Evolutionary conservation across 2,888 invertebrate species (phyloP).

Genomic region (Dermolepida albohirtum): DNA sequence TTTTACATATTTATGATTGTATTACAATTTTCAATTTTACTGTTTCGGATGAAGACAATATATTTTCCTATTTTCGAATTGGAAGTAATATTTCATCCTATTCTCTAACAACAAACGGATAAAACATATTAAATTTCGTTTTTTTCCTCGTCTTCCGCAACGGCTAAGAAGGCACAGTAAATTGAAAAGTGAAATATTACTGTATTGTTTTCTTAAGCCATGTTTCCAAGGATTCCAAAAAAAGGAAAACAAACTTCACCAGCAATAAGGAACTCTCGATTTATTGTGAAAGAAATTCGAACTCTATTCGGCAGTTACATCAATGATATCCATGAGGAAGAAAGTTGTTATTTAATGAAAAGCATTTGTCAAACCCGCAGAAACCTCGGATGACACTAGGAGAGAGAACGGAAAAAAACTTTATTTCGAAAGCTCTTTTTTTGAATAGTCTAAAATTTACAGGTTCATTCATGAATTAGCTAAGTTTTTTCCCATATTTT

Average conservation of each 20-base stretch:
- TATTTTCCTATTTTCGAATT: neutral
- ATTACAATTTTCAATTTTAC: neutral
- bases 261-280: conserved; percentile 26
- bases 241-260: conserved; percentile 24
- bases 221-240: conserved; percentile 12
- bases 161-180: conserved; percentile 12
- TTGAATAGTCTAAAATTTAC: conserved; percentile 12
- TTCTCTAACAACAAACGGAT: conserved; percentile 16
- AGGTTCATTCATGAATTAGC: conserved; percentile 21
- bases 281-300: conserved; percentile 8
- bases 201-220: conserved; percentile 29
- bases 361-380: conserved; percentile 15
- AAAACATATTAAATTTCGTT: conserved; percentile 26
- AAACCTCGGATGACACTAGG: conserved; percentile 17
- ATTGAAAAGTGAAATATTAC: conserved; percentile 37
- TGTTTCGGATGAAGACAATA: neutral
- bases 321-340: conserved; percentile 12
- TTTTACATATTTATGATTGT: no score
- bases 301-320: neutral
- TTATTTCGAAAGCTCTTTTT: conserved; percentile 8
- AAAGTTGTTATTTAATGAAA: conserved; percentile 27
- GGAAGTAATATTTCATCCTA: conserved; percentile 17
- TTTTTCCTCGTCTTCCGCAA: neutral
- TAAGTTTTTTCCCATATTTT: conserved; percentile 1
- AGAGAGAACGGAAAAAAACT: neutral